phyloP scores from a whole-genome alignment of 2,888 invertebrate species.

The Epinotia bilunana region DNA sequence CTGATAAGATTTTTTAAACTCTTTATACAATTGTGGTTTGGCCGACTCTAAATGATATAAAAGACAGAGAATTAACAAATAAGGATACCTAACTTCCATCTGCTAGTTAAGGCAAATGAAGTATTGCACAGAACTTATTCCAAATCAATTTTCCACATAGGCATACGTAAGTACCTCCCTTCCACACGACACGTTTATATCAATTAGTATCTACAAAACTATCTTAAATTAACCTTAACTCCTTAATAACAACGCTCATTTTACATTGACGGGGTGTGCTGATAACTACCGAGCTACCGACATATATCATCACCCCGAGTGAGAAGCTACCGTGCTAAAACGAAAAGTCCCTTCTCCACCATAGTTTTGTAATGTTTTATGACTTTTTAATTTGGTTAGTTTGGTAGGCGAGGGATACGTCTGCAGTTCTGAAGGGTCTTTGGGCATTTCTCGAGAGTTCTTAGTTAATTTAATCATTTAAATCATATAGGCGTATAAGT shows the following conservation, averaged over 20 bases:
- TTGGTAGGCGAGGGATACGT: background rate
- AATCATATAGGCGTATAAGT: background rate
- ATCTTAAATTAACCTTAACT: background rate
- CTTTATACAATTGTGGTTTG: too few species aligned
- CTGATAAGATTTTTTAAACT: too few species aligned
- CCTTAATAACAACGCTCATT: background rate
- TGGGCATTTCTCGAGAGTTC: constrained; percentile 5
- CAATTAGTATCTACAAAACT: background rate
- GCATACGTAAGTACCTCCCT: background rate
- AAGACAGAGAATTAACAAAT: too few species aligned
- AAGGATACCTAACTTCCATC: too few species aligned
- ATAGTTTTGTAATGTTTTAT: background rate
- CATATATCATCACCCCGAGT: constrained; percentile 5
- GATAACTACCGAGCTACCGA: constrained; percentile 20
- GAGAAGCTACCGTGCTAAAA: background rate
- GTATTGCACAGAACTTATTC: background rate
- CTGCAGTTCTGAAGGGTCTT: constrained; percentile 1
- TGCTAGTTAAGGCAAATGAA: too few species aligned
- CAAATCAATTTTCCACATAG: constrained; percentile 8
- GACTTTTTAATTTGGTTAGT: background rate
- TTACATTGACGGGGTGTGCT: background rate
- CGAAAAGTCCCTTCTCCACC: background rate
- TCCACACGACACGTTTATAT: background rate
- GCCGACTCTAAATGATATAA: too few species aligned
- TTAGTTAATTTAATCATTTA: background rate